Evolutionary conservation across 37 sponge, comb jelly and placozoan genomes (phyloP).

Genomic region (Aphrocallistes beatrix): DNA sequence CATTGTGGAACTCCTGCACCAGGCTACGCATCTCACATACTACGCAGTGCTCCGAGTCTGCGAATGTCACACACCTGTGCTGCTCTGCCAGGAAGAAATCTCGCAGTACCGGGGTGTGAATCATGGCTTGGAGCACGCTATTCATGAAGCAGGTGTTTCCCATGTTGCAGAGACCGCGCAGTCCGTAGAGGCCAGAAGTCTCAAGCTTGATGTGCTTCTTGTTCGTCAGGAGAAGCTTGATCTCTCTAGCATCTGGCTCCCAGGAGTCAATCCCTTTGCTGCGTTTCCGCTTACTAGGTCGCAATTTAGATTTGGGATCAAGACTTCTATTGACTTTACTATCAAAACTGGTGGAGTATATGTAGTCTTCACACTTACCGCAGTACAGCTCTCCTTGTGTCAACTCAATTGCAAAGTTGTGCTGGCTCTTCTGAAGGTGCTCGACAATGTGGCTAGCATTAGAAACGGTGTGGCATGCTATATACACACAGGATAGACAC

Average conservation of each 20-base stretch:
- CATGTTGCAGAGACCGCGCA: constrained; percentile 83
- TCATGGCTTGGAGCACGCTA: constrained; percentile 81
- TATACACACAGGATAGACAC: constrained; percentile 77
- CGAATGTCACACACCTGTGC: constrained; percentile 46
- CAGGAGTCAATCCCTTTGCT: not conserved
- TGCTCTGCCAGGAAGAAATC: constrained; percentile 87
- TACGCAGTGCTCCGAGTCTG: constrained; percentile 62
- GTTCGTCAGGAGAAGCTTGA: not conserved
- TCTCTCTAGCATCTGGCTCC: not conserved
- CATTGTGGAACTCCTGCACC: constrained; percentile 91
- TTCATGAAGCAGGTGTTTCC: constrained; percentile 99
- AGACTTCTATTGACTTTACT: not conserved
- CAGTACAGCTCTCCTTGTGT: constrained; percentile 70
- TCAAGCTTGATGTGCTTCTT: not conserved
- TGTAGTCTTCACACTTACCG: constrained; percentile 52
- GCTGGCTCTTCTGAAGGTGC: not conserved
- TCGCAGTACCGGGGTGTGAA: constrained; percentile 85
- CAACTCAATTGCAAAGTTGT: constrained; percentile 55
- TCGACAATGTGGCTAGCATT: not conserved
- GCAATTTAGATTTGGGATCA: not conserved
- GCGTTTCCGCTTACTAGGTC: not conserved
- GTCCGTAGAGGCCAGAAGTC: constrained; percentile 40
- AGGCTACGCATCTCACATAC: constrained; percentile 85
- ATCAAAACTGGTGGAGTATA: constrained; percentile 31
- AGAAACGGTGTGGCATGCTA: constrained; percentile 46